Base-by-base conservation (phyloP, 2,888 invertebrate genomes). In the Drosophila macrospina region DNA sequence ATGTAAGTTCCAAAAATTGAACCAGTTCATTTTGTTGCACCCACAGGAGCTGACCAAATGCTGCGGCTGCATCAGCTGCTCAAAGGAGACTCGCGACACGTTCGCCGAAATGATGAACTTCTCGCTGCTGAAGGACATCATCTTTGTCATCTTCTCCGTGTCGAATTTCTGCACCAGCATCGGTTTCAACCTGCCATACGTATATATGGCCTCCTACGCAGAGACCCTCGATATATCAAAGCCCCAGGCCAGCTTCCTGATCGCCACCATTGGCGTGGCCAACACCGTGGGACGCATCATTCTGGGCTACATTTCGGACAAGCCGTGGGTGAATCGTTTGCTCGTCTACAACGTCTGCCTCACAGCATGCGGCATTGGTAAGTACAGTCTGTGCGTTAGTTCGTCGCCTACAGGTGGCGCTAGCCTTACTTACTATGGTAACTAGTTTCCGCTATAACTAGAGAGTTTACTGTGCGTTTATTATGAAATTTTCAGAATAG, bases 151-250 rank as follows among this genome's bases (percentile, higher is more conserved):
- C 68, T 99, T 99, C 92, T 95, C 96, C 11, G 84, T 97, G 57
- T 99, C 99, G 37, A 99, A 99, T 93, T 98, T 99, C 91, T 95
- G 91, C 74, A 92, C 92, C 16, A 98, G 97, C 90, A 95, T 98
- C 89, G 98, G 98, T 68, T 98, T 98, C 93, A 97, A 98, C 91
- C 95, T 98, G 89, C 98, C 98, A 34, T 98, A 98, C 90, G 95
- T 98, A 55, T 98, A 97, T 90, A 94, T 96, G 66, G 95, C 96
- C 80, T 94, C 96, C 48, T 94, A 95, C 93, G 96, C 96, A 10
- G 93, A 95, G 66, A 91, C 91, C 0, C 90, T 95, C 52, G 93
- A 93, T 1, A 92, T 96, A 32, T 89, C 92, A 15, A 93, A 94
- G 57, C 92, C 93, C 11, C 90, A 93, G 41, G 95, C 96, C 5